These are phyloP conservation scores for Erythrocercus mccallii DNA, from an alignment of 2,113 vertebrate genomes.

Conservation along the genomic window DNA sequence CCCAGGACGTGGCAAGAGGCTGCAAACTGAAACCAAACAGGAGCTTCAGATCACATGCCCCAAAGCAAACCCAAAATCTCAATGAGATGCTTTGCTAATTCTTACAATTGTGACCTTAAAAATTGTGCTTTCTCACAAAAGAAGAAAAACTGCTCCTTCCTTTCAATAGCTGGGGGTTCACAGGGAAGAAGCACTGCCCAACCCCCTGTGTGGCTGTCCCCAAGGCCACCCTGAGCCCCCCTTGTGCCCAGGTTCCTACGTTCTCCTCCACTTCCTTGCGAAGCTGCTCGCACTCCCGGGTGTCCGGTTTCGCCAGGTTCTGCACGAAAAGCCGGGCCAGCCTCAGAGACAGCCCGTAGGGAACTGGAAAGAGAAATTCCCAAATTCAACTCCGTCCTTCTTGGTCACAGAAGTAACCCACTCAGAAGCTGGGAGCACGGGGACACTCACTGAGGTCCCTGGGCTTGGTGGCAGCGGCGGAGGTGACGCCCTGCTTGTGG, in stretches of 20 bases:
- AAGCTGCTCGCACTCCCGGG: slow-evolving; percentile 80
- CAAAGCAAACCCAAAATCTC: neutral
- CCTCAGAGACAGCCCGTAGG: slow-evolving; percentile 86
- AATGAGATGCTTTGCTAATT: accelerated
- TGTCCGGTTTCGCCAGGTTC: slow-evolving; percentile 78
- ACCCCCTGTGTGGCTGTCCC: neutral
- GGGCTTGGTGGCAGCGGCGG: slow-evolving; percentile 72
- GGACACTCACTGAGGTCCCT: slow-evolving; percentile 81
- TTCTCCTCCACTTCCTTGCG: slow-evolving; percentile 89
- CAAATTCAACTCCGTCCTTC: neutral
- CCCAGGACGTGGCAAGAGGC: neutral
- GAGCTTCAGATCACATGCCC: neutral
- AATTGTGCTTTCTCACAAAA: neutral
- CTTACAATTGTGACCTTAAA: neutral
- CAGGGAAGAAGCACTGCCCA: neutral
- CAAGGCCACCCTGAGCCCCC: neutral
- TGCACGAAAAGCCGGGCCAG: slow-evolving; percentile 84
- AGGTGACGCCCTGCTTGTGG: slow-evolving; percentile 74
- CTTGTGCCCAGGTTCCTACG: slow-evolving; percentile 61
- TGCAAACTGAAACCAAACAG: neutral
- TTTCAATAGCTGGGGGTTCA: neutral
- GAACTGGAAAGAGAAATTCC: slow-evolving; percentile 72
- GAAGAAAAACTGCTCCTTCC: neutral
- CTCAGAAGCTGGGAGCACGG: neutral
- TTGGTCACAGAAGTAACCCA: neutral